Evolutionary conservation across 2,888 invertebrate genomes (phyloP).

Genomic region (Celastrina argiolus): DNA sequence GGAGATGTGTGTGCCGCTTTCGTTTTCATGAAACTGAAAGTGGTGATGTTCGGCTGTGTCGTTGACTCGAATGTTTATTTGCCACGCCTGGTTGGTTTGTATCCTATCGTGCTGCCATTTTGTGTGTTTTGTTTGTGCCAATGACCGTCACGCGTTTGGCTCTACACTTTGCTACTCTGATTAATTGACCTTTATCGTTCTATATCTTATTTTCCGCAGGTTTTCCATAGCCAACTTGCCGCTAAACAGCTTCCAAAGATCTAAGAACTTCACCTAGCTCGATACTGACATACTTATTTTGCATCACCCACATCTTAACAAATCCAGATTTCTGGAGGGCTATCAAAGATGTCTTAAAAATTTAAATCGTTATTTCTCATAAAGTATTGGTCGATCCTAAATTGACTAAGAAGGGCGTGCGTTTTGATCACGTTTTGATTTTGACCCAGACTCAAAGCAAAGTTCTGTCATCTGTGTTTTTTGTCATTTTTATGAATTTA

Average conservation of each 20-base stretch:
- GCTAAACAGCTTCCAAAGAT: not conserved
- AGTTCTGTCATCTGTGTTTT: no score
- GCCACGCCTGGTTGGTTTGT: slow-evolving; percentile 64
- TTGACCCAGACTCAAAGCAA: not conserved
- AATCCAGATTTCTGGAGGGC: no score
- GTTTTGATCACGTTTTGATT: not conserved
- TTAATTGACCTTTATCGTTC: not conserved
- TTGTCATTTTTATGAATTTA: no score
- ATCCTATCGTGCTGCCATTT: slow-evolving; percentile 68
- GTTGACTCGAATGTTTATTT: slow-evolving; percentile 75
- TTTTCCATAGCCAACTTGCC: not conserved
- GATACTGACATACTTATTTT: slow-evolving; percentile 1
- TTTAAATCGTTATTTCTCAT: not conserved
- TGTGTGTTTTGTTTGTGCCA: slow-evolving; percentile 62
- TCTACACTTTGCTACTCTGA: not conserved
- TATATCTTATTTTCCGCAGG: not conserved
- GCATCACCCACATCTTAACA: not conserved
- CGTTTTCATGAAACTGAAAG: slow-evolving; percentile 76
- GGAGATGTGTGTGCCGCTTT: slow-evolving; percentile 66
- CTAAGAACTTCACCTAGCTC: not conserved
- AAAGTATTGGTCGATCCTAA: not conserved
- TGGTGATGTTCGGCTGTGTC: slow-evolving; percentile 72
- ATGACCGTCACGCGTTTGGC: slow-evolving; percentile 26
- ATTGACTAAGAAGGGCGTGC: not conserved
- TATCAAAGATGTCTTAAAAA: no score